Evolutionary conservation across 1,140 invertebrate genomes (phyloP).

Genomic region (Kradibia gibbosae): DNA sequence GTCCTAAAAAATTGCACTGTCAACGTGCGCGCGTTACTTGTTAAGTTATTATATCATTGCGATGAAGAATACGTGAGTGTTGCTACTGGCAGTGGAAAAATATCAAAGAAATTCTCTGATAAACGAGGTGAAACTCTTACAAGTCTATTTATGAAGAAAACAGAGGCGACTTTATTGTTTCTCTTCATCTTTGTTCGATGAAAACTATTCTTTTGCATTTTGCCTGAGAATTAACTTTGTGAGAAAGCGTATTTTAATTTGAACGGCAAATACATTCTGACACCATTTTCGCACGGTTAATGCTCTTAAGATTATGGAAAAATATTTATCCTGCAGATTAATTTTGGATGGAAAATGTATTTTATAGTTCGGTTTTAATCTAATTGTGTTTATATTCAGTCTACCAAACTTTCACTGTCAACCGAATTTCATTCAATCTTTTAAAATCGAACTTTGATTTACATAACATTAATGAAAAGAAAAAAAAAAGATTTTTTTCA

Average conservation of each 20-base stretch:
- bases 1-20: conserved; percentile 38
- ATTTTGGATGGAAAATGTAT: neutral
- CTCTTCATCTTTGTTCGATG: neutral
- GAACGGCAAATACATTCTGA: neutral
- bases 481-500: too few species aligned
- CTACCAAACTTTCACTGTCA: too few species aligned
- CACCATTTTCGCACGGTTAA: neutral
- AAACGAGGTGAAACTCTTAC: neutral
- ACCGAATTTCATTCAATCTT: too few species aligned
- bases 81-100: conserved; percentile 1
- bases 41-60: conserved; percentile 20
- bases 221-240: neutral
- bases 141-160: neutral
- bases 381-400: too few species aligned
- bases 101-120: neutral
- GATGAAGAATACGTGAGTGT: neutral
- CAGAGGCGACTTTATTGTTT: conserved; percentile 2
- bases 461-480: neutral
- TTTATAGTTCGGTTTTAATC: neutral
- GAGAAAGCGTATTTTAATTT: neutral
- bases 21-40: conserved; percentile 6
- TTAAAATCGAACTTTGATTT: too few species aligned
- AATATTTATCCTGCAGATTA: neutral
- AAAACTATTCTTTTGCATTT: neutral
- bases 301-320: neutral